phyloP scores from a whole-genome alignment of 1,140 invertebrate genomes.

The Euura saliciscinereae region DNA sequence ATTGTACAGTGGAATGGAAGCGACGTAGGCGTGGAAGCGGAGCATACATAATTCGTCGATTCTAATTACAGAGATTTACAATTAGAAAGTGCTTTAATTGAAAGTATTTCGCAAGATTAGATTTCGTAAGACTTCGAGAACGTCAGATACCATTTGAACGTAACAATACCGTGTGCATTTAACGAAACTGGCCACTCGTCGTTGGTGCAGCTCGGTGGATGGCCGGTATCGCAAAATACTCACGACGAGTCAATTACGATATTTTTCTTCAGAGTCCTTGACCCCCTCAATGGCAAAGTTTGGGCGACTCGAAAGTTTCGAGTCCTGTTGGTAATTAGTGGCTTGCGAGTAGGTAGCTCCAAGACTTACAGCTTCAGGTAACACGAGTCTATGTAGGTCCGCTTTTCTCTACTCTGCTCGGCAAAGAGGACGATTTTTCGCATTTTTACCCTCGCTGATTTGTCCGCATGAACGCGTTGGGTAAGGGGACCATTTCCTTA shows the following conservation, averaged over 20 bases:
- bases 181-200: too few species aligned
- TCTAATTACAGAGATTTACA: constrained; percentile 50
- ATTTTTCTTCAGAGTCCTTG: too few species aligned
- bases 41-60: constrained; percentile 47
- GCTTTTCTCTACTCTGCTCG: background rate
- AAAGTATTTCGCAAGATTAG: constrained; percentile 50
- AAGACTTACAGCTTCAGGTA: too few species aligned
- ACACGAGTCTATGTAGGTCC: too few species aligned
- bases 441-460: constrained; percentile 24
- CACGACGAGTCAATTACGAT: too few species aligned
- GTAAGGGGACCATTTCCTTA: constrained; percentile 26
- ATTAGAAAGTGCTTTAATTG: constrained; percentile 57
- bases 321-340: too few species aligned
- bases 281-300: too few species aligned
- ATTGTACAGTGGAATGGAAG: constrained; percentile 6
- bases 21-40: constrained; percentile 10
- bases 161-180: background rate
- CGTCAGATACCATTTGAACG: background rate
- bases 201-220: too few species aligned
- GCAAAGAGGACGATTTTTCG: constrained; percentile 4
- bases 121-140: background rate
- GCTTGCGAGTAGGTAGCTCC: too few species aligned
- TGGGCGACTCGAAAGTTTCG: too few species aligned
- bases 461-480: constrained; percentile 37
- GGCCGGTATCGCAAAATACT: too few species aligned